Conservation (phyloP, 2,797 vertebrate species). For the Prionace glauca region DNA sequence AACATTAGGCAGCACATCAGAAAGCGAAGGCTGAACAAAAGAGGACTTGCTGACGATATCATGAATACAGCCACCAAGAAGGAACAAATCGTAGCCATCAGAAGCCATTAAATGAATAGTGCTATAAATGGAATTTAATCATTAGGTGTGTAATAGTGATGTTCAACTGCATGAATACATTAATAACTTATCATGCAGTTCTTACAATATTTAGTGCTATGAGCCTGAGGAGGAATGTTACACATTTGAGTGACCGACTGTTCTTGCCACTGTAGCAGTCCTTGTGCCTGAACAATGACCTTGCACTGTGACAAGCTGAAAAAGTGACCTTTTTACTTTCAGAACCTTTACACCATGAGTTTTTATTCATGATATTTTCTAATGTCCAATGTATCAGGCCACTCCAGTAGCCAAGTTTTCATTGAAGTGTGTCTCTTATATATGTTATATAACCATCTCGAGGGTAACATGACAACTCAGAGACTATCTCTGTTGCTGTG, state of each 20-base stretch:
- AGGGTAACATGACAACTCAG: too few relatives aligned
- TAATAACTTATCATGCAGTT: background rate
- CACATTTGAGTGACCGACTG: background rate
- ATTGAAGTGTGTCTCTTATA: background rate
- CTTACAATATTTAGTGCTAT: background rate
- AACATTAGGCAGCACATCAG: background rate
- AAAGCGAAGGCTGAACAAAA: background rate
- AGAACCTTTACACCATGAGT: too few relatives aligned
- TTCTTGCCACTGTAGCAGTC: background rate
- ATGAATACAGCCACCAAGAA: background rate
- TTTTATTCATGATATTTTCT: background rate
- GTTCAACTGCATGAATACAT: background rate
- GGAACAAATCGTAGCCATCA: background rate
- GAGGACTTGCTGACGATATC: background rate
- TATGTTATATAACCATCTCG: too few relatives aligned
- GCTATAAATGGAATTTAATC: slow-evolving; percentile 17
- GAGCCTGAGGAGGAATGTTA: background rate
- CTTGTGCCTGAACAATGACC: background rate
- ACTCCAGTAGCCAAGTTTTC: background rate
- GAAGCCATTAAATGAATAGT: background rate
- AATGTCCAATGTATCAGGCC: background rate
- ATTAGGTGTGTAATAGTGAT: background rate
- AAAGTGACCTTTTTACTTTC: background rate
- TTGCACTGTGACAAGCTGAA: background rate
- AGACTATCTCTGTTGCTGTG: too few relatives aligned